Percentiles rank a stretch among this genome's conserved stretches.
These are phyloP conservation scores for Ciona savignyi DNA, from an alignment of 23 tunicate species.

Conservation along the genomic window DNA sequence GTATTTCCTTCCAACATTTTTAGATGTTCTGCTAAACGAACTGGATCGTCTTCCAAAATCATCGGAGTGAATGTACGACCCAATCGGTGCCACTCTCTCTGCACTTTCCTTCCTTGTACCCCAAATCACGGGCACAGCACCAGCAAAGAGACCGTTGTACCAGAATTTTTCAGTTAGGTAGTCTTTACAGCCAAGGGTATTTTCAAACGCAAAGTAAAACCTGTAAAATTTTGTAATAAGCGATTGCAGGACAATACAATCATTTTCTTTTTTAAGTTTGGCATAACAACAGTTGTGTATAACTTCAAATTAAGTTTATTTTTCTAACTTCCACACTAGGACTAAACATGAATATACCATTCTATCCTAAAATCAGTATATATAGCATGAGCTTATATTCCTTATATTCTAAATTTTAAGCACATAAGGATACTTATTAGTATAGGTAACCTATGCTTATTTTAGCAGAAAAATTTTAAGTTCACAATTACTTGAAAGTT, in stretches of 20 bases:
- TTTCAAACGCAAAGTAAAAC: slow-evolving; percentile 81
- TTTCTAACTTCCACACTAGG: too few relatives aligned
- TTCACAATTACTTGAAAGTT: background rate
- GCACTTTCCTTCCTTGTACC: slow-evolving; percentile 22
- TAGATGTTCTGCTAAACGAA: slow-evolving; percentile 25
- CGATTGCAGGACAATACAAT: too few relatives aligned
- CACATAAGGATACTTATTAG: background rate
- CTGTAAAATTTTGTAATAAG: slow-evolving; percentile 11
- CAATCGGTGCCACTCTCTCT: slow-evolving; percentile 35
- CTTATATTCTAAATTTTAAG: background rate
- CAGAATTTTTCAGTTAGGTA: slow-evolving; percentile 56
- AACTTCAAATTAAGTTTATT: too few relatives aligned
- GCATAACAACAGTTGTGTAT: too few relatives aligned
- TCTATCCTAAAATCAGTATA: too few relatives aligned
- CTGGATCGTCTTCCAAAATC: slow-evolving; percentile 41
- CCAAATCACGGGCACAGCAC: slow-evolving; percentile 35
- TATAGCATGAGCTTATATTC: background rate
- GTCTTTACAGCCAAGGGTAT: slow-evolving; percentile 33
- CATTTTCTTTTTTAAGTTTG: too few relatives aligned
- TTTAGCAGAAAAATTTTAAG: background rate
- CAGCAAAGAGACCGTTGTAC: slow-evolving; percentile 33
- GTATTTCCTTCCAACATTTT: slow-evolving; percentile 31
- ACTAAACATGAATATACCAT: too few relatives aligned
- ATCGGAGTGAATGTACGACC: slow-evolving; percentile 47
- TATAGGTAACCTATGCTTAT: background rate